A percentile compares a stretch with the other conserved stretches of the same genome.
Conservation (phyloP, 2,888 invertebrate genomes). For the Zeuzera pyrina region DNA sequence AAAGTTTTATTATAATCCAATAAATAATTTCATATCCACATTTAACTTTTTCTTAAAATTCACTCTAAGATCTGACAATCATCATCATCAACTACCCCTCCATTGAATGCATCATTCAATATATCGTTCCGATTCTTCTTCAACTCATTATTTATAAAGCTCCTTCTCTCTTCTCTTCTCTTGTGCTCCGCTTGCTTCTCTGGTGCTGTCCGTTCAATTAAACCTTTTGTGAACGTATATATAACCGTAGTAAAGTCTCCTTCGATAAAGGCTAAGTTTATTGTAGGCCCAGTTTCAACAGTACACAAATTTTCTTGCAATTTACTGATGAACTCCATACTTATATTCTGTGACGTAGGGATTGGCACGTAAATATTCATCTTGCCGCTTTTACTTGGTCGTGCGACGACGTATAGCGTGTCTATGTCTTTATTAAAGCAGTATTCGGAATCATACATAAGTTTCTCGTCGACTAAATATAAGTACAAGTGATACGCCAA, state of each 20-base stretch:
- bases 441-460: slow-evolving; percentile 65
- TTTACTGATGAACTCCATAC: slow-evolving; percentile 41
- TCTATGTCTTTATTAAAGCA: slow-evolving; percentile 59
- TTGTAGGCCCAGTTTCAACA: slow-evolving; percentile 49
- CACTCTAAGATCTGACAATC: slow-evolving; percentile 42
- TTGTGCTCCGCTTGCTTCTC: slow-evolving; percentile 31
- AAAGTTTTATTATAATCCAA: too few species aligned
- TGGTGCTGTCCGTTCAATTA: slow-evolving; percentile 35
- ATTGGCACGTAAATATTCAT: slow-evolving; percentile 60
- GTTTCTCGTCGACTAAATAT: slow-evolving; percentile 55
- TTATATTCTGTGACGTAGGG: slow-evolving; percentile 39
- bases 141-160: slow-evolving; percentile 52
- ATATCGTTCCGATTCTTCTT: slow-evolving; percentile 42
- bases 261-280: slow-evolving; percentile 58
- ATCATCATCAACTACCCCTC: slow-evolving; percentile 54
- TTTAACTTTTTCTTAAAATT: too few species aligned
- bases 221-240: slow-evolving; percentile 55
- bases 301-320: slow-evolving; percentile 62
- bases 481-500: slow-evolving; percentile 56
- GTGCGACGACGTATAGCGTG: slow-evolving; percentile 54
- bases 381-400: slow-evolving; percentile 45
- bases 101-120: slow-evolving; percentile 49
- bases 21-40: too few species aligned
- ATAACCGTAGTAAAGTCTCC: slow-evolving; percentile 58
- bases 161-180: slow-evolving; percentile 41